Conservation (phyloP, 2,113 vertebrate species). For the Mobula hypostoma region DNA sequence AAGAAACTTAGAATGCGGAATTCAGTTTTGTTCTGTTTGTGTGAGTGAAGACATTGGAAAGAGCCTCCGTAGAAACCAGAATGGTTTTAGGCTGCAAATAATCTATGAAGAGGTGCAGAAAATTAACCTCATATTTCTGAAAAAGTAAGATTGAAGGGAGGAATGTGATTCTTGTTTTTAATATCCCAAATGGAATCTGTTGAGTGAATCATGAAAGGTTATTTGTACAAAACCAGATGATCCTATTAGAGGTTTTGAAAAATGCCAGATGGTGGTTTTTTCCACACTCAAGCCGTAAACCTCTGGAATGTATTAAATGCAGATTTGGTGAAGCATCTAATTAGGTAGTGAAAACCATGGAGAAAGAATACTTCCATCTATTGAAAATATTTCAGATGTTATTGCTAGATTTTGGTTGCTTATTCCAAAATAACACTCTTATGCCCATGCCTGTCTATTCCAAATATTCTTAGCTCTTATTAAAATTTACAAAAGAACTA, state of each 20-base stretch:
- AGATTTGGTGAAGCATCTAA: not conserved
- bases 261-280: not conserved
- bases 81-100: not conserved
- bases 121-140: not conserved
- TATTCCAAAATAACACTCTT: not conserved
- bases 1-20: not conserved
- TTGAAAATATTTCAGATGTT: not conserved
- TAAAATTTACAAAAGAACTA: no score
- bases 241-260: not conserved
- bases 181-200: slow-evolving; percentile 15
- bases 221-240: slow-evolving; percentile 9
- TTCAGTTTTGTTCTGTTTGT: not conserved
- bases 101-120: not conserved
- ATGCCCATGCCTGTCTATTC: no score
- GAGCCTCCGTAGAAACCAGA: not conserved
- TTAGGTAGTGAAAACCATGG: not conserved
- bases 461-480: no score
- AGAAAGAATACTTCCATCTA: not conserved
- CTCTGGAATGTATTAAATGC: not conserved
- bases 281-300: not conserved
- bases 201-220: not conserved
- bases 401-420: not conserved
- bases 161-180: not conserved
- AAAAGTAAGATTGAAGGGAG: not conserved
- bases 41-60: not conserved